A percentile compares a stretch with the other conserved stretches of the same genome.
Evolutionary conservation across 2,888 invertebrate species (phyloP).

Genomic region (Hofmannophila pseudospretella): DNA sequence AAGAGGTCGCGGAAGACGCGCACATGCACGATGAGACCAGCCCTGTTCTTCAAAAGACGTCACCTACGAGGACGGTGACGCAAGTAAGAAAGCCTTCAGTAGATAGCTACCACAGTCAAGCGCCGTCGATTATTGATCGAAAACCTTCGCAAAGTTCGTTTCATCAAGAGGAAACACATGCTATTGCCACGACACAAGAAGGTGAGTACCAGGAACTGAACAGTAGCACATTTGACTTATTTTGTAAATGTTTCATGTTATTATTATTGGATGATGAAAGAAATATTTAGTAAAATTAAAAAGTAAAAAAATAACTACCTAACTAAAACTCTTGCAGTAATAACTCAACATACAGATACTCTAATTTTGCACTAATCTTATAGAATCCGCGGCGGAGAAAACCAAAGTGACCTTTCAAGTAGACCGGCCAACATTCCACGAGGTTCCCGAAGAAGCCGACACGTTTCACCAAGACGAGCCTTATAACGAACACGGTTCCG

Average conservation of each 20-base stretch:
- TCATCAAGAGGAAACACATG: slow-evolving; percentile 77
- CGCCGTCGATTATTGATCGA: slow-evolving; percentile 63
- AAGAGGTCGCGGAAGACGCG: slow-evolving; percentile 54
- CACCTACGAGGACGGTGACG: slow-evolving; percentile 57
- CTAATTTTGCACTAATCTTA: slow-evolving; percentile 9
- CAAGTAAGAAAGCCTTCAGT: slow-evolving; percentile 63
- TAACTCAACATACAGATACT: too few species aligned
- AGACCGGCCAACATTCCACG: slow-evolving; percentile 60
- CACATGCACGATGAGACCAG: slow-evolving; percentile 47
- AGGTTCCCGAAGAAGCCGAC: slow-evolving; percentile 56
- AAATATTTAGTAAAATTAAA: too few species aligned
- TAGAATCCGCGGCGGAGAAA: slow-evolving; percentile 57
- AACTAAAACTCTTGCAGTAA: too few species aligned
- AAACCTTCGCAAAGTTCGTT: slow-evolving; percentile 70
- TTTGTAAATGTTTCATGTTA: not conserved
- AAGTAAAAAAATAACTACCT: too few species aligned
- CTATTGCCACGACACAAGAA: slow-evolving; percentile 59
- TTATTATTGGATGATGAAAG: too few species aligned
- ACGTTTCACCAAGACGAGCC: slow-evolving; percentile 45
- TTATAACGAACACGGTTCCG: slow-evolving; percentile 51
- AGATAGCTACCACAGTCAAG: slow-evolving; percentile 68
- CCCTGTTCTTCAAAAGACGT: slow-evolving; percentile 56
- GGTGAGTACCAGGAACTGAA: too few species aligned
- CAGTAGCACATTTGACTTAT: too few species aligned
- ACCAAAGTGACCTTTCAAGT: slow-evolving; percentile 65